These are phyloP conservation scores for Ricordea florida DNA, from an alignment of 92 coral and sea anemone species.

Conservation along the genomic window DNA sequence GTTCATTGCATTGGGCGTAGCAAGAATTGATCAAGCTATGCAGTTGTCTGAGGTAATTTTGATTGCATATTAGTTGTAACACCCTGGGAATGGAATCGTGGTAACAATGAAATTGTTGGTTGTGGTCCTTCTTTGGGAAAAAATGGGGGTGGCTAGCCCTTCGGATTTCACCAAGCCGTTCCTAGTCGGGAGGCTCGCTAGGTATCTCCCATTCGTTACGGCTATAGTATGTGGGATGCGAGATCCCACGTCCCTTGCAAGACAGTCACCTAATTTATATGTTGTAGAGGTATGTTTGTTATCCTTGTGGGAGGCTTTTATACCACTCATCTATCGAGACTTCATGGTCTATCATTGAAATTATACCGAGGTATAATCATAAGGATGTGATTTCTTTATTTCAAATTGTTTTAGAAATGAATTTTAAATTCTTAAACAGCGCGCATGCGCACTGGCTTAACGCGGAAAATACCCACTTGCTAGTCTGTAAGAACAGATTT, in stretches of 20 bases:
- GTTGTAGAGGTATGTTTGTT: not conserved
- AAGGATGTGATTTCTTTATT: too few relatives aligned
- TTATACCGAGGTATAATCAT: too few relatives aligned
- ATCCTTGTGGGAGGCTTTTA: not conserved
- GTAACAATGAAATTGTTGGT: not conserved
- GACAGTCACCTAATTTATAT: not conserved
- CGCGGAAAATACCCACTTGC: too few relatives aligned
- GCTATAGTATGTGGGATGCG: conserved; percentile 77
- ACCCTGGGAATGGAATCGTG: not conserved
- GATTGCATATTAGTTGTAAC: not conserved
- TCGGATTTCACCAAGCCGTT: conserved; percentile 90
- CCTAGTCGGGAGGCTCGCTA: conserved; percentile 96
- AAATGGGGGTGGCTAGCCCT: conserved; percentile 74
- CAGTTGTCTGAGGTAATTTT: too few relatives aligned
- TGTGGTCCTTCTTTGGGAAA: conserved; percentile 4
- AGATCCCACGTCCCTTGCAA: not conserved
- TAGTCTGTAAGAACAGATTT: too few relatives aligned
- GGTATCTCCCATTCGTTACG: conserved; percentile 93
- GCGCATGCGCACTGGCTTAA: too few relatives aligned
- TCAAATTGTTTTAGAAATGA: too few relatives aligned
- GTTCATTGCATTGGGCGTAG: too few relatives aligned
- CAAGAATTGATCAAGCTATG: too few relatives aligned
- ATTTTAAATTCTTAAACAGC: too few relatives aligned
- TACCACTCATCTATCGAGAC: too few relatives aligned
- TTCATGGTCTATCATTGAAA: too few relatives aligned